Conservation (phyloP, 2,797 vertebrate species). For the Scleropages formosus region DNA sequence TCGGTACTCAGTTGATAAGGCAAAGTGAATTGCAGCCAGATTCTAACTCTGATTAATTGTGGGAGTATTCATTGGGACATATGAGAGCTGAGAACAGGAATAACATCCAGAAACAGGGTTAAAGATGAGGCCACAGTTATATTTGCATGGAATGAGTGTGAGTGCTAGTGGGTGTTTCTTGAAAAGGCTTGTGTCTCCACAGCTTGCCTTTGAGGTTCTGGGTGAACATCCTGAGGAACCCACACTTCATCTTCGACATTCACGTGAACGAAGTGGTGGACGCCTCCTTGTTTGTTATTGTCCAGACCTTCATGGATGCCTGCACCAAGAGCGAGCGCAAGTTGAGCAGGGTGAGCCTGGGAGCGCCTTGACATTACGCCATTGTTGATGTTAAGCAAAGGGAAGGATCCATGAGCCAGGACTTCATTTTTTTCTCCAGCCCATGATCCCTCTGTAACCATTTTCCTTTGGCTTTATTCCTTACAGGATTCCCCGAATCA, state of each 20-base stretch:
- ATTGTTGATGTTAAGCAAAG: too few species aligned
- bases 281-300: conserved; percentile 95
- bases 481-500: conserved; percentile 95
- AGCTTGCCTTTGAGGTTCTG: conserved; percentile 95
- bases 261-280: conserved; percentile 96
- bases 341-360: conserved; percentile 86
- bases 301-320: conserved; percentile 99
- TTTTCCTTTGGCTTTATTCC: conserved; percentile 36
- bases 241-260: conserved; percentile 96
- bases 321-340: conserved; percentile 98
- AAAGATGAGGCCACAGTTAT: not conserved
- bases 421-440: not conserved
- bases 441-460: not conserved
- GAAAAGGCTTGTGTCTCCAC: conserved; percentile 35
- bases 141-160: not conserved
- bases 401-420: not conserved
- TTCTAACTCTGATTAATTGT: conserved; percentile 30
- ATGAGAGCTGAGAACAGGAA: too few species aligned
- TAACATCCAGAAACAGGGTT: not conserved
- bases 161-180: not conserved
- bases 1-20: conserved; percentile 37
- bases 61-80: conserved; percentile 14
- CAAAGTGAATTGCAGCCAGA: conserved; percentile 34
- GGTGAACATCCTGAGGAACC: conserved; percentile 99
- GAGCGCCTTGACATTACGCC: not conserved